A percentile compares a stretch with the other conserved stretches of the same genome.
Evolutionary conservation across 2,888 invertebrate genomes (phyloP).

Genomic region (Nymphalis polychloros): DNA sequence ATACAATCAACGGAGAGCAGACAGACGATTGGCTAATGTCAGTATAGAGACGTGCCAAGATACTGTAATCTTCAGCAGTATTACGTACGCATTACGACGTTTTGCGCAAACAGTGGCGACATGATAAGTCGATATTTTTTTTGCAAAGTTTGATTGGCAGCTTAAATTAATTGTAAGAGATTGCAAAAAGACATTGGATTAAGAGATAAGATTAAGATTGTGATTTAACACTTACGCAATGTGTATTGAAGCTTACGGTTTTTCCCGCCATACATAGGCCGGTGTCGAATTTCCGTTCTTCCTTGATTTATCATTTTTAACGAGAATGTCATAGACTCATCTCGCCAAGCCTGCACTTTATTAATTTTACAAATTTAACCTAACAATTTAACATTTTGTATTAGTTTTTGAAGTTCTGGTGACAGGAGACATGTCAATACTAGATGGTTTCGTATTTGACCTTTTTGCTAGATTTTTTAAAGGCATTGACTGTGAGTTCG

Average conservation of each 20-base stretch:
- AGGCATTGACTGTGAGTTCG: neutral
- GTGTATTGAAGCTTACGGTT: slow-evolving; percentile 63
- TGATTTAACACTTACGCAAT: slow-evolving; percentile 54
- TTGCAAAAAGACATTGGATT: too few species aligned
- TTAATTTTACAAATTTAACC: slow-evolving; percentile 25
- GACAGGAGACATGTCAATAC: slow-evolving; percentile 16
- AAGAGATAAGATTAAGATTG: too few species aligned
- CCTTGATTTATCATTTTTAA: slow-evolving; percentile 55
- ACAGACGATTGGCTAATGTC: too few species aligned
- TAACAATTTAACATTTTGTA: slow-evolving; percentile 1
- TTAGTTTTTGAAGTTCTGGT: neutral
- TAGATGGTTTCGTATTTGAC: slow-evolving; percentile 12
- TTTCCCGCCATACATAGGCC: slow-evolving; percentile 65
- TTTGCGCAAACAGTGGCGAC: too few species aligned
- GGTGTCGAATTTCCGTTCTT: slow-evolving; percentile 43
- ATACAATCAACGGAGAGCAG: too few species aligned
- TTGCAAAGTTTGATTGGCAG: too few species aligned
- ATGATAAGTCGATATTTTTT: too few species aligned
- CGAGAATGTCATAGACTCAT: slow-evolving; percentile 44
- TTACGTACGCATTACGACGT: too few species aligned
- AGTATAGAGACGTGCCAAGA: too few species aligned
- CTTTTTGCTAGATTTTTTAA: neutral
- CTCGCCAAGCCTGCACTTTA: slow-evolving; percentile 38
- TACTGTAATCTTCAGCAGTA: too few species aligned
- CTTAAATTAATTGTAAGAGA: too few species aligned